A percentile compares a stretch with the other conserved stretches of the same genome.
Conservation (phyloP, 1,140 invertebrate genomes). For the Drosophila aff. region DNA sequence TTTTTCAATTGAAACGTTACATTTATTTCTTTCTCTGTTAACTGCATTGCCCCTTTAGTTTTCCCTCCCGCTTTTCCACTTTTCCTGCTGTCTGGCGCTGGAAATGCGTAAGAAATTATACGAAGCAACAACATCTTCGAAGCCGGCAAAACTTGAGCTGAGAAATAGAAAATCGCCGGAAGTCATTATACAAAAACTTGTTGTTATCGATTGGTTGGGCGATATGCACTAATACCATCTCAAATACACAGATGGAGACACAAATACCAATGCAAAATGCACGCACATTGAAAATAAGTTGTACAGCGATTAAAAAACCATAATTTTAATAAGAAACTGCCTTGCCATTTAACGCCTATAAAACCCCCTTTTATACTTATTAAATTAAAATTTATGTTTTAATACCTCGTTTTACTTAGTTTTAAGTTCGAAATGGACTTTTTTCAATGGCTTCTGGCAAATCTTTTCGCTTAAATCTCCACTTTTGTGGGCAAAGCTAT, state of each 20-base stretch:
- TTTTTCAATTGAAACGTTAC: too few relatives aligned
- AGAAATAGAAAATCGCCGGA: constrained; percentile 83
- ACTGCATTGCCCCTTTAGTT: background rate
- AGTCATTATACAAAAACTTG: constrained; percentile 83
- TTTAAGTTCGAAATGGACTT: too few relatives aligned
- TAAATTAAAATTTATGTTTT: background rate
- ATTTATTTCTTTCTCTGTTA: constrained; percentile 2
- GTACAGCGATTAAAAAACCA: constrained; percentile 3
- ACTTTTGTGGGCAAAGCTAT: constrained; percentile 35
- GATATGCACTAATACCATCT: constrained; percentile 64
- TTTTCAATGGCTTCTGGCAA: background rate
- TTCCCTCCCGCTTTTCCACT: constrained; percentile 1
- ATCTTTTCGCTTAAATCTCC: background rate
- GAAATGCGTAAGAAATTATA: constrained; percentile 82
- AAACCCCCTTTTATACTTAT: background rate
- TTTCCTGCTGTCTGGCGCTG: constrained; percentile 50
- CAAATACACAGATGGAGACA: constrained; percentile 3
- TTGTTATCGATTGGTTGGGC: constrained; percentile 80
- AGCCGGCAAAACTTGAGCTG: constrained; percentile 75
- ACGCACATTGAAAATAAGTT: constrained; percentile 14
- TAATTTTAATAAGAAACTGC: background rate
- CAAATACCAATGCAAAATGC: constrained; percentile 7
- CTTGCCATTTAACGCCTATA: too few relatives aligned
- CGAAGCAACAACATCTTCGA: constrained; percentile 63
- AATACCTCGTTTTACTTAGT: background rate